Evolutionary conservation across 2,113 vertebrate genomes (phyloP).

Genomic region (Nothoprocta perdicaria): DNA sequence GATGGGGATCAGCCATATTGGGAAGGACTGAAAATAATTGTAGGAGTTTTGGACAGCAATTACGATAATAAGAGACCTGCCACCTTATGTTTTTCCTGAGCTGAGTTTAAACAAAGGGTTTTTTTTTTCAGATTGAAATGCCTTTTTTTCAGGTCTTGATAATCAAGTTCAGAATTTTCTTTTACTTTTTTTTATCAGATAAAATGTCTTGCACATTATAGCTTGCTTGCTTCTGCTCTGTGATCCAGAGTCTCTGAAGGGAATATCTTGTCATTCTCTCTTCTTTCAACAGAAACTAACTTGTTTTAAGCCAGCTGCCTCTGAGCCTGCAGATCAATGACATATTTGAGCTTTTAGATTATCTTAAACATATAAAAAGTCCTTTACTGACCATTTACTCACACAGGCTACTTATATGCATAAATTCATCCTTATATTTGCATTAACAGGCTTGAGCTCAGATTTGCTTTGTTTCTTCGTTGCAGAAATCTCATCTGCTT

Average conservation of each 20-base stretch:
- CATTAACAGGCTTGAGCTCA: not conserved
- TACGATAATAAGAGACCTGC: not conserved
- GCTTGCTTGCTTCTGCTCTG: not conserved
- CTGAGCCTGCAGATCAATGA: not conserved
- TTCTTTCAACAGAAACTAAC: not conserved
- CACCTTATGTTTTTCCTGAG: not conserved
- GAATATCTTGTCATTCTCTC: not conserved
- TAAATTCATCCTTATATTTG: not conserved
- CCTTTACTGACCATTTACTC: not conserved
- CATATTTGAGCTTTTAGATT: not conserved
- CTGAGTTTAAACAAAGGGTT: not conserved
- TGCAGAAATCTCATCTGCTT: not conserved
- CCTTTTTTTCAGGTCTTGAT: not conserved
- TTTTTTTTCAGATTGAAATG: not conserved
- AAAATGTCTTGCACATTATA: not conserved
- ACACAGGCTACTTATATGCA: not conserved
- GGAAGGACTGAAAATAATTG: not conserved
- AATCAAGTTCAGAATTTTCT: not conserved
- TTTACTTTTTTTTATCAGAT: not conserved
- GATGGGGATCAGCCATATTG: not conserved
- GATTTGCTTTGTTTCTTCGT: not conserved
- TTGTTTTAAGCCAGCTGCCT: not conserved
- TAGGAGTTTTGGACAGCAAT: not conserved
- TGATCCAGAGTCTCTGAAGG: not conserved
- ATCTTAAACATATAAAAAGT: not conserved